Base-by-base conservation (phyloP, 2,888 invertebrate species). In the Diaprepes abbreviatus region DNA sequence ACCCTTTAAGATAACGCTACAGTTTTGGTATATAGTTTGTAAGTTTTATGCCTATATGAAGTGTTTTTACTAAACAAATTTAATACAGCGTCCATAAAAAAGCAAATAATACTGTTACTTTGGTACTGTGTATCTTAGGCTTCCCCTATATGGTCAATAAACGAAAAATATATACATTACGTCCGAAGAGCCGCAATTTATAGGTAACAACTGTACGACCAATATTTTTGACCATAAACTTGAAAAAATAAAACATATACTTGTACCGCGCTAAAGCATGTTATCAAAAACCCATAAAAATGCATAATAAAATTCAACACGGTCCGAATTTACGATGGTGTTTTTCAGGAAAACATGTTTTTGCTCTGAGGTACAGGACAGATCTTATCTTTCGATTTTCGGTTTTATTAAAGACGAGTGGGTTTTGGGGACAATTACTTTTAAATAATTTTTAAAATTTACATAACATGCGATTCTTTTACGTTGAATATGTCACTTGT, bases 281-380 rank as follows among this genome's bases (percentile, higher is more conserved):
- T 71, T 71, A 71, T 71, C 71, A 67, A 67, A 71, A 67, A 63
- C 55, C 67, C 71, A 67, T 71, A 71, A 66, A 71, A 71, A 64
- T 66, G 24, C 63, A 59, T 71, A 71, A 71, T 71, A 71, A 71
- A 71, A 71, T 64, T 66, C 71, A 66, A 62, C 71, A 59, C 67
- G 16, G 54, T 48, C 38, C 21, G 52, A 67, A 71, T 71, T 71
- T 71, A 71, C 71, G 71, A 71, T n/a, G 50, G 10, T 63, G 66
- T 66, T 40, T 38, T 66, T 62, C 43, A 16, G 60, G 45, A 57
- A 64, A 64, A 71, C 66, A 66, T 38, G 67, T 50, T 36, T 66
- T 57, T 58, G 66, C 57, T 17, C 57, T 38, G 62, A 36, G 58
- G 50, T 63, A 58, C 63, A 52, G 66, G 67, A 66, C 70, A 63